These are phyloP conservation scores for Danaus melanippus DNA, from an alignment of 1,140 invertebrate species.

Conservation along the genomic window DNA sequence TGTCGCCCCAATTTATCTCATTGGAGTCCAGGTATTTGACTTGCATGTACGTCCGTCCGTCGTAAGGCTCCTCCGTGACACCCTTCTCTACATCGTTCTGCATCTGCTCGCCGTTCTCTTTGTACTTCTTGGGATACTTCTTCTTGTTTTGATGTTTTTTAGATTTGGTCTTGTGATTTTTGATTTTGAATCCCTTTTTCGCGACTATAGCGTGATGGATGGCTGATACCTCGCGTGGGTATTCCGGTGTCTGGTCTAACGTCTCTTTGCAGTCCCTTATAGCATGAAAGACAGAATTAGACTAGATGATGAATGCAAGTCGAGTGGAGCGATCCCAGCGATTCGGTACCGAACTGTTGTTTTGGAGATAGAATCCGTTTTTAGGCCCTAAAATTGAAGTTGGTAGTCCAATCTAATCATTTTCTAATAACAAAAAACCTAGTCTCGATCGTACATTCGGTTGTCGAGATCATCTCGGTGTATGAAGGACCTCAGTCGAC, in stretches of 20 bases:
- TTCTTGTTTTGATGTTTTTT: constrained; percentile 52
- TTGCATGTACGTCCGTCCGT: constrained; percentile 60
- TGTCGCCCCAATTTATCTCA: constrained; percentile 62
- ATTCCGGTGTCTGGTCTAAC: constrained; percentile 30
- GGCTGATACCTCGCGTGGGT: constrained; percentile 37
- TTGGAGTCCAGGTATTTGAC: constrained; percentile 52
- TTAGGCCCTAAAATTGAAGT: too few species aligned
- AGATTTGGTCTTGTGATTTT: constrained; percentile 42
- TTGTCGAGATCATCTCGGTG: too few species aligned
- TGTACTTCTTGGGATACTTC: constrained; percentile 27
- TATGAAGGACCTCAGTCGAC: too few species aligned
- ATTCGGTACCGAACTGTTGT: too few species aligned
- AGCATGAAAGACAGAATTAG: too few species aligned
- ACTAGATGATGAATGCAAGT: too few species aligned
- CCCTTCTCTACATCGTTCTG: constrained; percentile 29
- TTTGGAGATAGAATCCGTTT: too few species aligned
- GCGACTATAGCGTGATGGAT: constrained; percentile 52
- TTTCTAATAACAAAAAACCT: too few species aligned
- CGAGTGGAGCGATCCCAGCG: too few species aligned
- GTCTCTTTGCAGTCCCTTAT: constrained; percentile 36
- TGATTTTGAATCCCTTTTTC: constrained; percentile 55
- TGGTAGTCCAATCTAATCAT: too few species aligned
- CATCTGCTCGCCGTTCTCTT: constrained; percentile 36
- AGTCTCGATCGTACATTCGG: too few species aligned
- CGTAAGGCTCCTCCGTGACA: constrained; percentile 42